A percentile compares a stretch with the other conserved stretches of the same genome.
phyloP scores from a whole-genome alignment of 2,888 invertebrate species.

The Nycteola revayana region DNA sequence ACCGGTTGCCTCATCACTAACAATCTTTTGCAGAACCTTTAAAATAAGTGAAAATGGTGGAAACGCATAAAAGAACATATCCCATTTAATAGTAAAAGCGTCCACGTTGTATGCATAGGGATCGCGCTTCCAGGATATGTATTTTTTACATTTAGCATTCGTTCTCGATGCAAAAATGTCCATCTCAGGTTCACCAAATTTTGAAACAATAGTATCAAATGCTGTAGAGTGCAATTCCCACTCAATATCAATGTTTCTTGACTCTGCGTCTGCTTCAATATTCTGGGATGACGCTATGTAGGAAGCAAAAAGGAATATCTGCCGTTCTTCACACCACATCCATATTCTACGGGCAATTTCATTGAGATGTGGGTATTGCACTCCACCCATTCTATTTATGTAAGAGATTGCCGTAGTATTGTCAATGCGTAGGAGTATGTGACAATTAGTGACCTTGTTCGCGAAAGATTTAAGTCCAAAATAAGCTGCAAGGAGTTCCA shows the following conservation, averaged over 20 bases:
- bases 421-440: constrained; percentile 12
- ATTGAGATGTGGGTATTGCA: constrained; percentile 11
- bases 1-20: too few species aligned
- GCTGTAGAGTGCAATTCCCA: background rate
- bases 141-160: constrained; percentile 6
- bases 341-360: constrained; percentile 3
- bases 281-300: constrained; percentile 4
- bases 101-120: background rate
- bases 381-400: too few species aligned
- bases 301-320: background rate
- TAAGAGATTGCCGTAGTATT: too few species aligned
- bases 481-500: constrained; percentile 7
- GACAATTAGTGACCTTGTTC: background rate
- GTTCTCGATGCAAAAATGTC: constrained; percentile 5
- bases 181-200: constrained; percentile 1
- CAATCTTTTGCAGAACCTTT: background rate
- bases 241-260: constrained; percentile 1
- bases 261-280: constrained; percentile 4
- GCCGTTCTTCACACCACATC: constrained; percentile 8
- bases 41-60: constrained; percentile 1
- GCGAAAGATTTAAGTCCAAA: constrained; percentile 5
- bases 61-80: constrained; percentile 2
- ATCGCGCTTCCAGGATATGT: constrained; percentile 4
- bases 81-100: background rate
- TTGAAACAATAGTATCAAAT: background rate